Conservation (phyloP, 2,797 vertebrate species). For the Potorous gilbertii region DNA sequence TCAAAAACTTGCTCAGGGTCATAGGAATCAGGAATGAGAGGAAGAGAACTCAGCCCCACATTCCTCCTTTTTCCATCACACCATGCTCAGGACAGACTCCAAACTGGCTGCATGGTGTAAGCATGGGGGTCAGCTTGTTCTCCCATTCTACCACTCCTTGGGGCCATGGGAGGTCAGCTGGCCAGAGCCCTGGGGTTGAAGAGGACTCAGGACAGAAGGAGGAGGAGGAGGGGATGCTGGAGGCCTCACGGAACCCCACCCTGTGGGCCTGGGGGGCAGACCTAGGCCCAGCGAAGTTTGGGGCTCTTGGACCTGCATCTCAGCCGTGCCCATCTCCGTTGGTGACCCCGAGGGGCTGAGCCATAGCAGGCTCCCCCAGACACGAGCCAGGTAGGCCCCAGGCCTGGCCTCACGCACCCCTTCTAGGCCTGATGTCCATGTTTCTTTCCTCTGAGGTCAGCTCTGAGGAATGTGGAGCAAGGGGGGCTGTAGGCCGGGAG, state of each 20-base stretch:
- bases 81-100: background rate
- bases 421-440: slow-evolving; percentile 8
- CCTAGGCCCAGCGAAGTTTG: background rate
- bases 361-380: background rate
- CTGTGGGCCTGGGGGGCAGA: background rate
- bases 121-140: background rate
- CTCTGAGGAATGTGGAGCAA: slow-evolving; percentile 63
- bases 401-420: background rate
- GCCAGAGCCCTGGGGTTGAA: background rate
- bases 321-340: no score
- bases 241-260: background rate
- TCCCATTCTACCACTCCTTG: background rate
- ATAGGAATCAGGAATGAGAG: background rate
- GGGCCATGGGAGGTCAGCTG: background rate
- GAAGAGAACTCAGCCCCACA: background rate
- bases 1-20: background rate
- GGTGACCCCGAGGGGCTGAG: background rate
- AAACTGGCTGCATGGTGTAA: background rate
- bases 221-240: background rate
- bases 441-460: slow-evolving; percentile 77
- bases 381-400: background rate
- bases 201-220: background rate
- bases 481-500: slow-evolving; percentile 70
- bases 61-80: background rate
- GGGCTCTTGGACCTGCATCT: background rate